Percentiles rank a stretch among this genome's conserved stretches.
phyloP scores from a whole-genome alignment of 2,797 vertebrate genomes.

The Tragelaphus oryx region DNA sequence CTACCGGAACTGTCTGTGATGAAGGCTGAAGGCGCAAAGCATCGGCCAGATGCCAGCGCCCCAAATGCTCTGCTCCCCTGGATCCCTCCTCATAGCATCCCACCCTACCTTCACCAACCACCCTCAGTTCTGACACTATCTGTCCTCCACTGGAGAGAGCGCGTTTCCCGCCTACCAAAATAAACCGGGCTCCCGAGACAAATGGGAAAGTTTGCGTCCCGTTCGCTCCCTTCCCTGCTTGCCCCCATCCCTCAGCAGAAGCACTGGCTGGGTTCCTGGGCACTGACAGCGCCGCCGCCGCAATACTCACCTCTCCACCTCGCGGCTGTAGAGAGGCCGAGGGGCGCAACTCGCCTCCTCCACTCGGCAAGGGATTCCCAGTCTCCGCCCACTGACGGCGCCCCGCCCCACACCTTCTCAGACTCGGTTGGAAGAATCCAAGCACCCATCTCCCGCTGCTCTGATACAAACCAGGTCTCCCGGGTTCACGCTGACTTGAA shows the following conservation, averaged over 20 bases:
- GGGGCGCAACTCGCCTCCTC: background rate
- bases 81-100: background rate
- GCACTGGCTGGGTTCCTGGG: background rate
- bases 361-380: rapidly evolving
- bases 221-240: background rate
- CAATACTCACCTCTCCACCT: background rate
- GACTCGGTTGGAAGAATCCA: background rate
- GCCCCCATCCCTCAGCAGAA: background rate
- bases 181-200: background rate
- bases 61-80: background rate
- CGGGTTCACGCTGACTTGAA: background rate
- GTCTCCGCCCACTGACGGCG: background rate
- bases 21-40: background rate
- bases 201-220: background rate
- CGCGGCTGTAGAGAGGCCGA: background rate
- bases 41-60: background rate
- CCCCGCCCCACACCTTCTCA: background rate
- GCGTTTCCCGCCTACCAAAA: background rate
- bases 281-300: too few species aligned
- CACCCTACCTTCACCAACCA: background rate
- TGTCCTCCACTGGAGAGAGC: background rate
- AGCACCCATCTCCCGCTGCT: background rate
- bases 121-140: background rate
- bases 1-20: background rate
- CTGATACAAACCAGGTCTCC: background rate